phyloP scores from a whole-genome alignment of 23 tunicate species.

The Trididemnum clinides region DNA sequence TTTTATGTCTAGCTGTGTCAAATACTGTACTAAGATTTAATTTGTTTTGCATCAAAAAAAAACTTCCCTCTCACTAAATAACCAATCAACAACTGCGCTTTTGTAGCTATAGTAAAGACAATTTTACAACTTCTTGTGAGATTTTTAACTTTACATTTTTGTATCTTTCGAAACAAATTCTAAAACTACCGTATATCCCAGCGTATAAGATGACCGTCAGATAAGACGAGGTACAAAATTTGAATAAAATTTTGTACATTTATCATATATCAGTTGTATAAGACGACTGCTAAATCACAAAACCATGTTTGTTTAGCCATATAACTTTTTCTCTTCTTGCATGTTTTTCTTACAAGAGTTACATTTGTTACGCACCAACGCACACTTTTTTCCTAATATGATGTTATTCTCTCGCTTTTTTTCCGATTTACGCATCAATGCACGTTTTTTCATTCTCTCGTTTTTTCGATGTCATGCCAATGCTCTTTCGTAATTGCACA shows the following conservation, averaged over 20 bases:
- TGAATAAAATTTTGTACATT: slow-evolving; percentile 5
- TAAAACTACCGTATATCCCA: neutral
- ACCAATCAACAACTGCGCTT: too few species aligned
- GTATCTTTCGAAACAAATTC: too few species aligned
- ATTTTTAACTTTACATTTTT: too few species aligned
- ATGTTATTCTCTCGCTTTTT: slow-evolving; percentile 18
- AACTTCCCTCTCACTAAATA: too few species aligned
- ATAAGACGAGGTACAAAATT: slow-evolving; percentile 22
- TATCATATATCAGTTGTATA: slow-evolving; percentile 9
- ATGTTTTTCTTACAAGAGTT: slow-evolving; percentile 14
- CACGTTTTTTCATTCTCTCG: slow-evolving; percentile 7
- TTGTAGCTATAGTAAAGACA: too few species aligned
- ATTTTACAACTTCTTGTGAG: too few species aligned
- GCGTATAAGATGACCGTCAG: too few species aligned
- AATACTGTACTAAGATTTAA: too few species aligned
- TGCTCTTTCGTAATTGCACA: slow-evolving; percentile 16
- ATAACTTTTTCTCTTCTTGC: too few species aligned
- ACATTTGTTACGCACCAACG: slow-evolving; percentile 9
- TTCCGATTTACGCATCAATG: slow-evolving; percentile 20
- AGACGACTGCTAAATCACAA: slow-evolving; percentile 13
- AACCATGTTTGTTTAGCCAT: too few species aligned
- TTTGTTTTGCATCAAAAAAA: too few species aligned
- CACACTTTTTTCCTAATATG: slow-evolving; percentile 14
- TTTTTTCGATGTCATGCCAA: slow-evolving; percentile 11
- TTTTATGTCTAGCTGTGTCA: too few species aligned